Percentiles rank a stretch among this genome's conserved stretches.
Evolutionary conservation across 2,113 vertebrate species (phyloP).

Genomic region (Barbus barbus): DNA sequence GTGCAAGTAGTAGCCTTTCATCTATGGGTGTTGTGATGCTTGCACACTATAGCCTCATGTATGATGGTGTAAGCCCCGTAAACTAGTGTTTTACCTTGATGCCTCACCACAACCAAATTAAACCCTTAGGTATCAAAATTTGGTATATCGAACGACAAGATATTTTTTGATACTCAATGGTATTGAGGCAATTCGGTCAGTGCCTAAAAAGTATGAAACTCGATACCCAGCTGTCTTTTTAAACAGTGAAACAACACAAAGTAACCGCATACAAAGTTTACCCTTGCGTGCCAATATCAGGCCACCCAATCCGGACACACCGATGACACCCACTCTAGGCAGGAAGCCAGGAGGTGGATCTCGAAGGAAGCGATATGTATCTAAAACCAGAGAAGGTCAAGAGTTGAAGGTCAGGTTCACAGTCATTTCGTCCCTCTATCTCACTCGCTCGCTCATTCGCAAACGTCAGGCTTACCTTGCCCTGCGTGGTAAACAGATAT

Average conservation of each 20-base stretch:
- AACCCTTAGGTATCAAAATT: no score
- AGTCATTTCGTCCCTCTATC: neutral
- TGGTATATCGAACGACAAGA: no score
- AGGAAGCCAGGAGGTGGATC: slow-evolving; percentile 82
- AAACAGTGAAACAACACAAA: neutral
- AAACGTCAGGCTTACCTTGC: slow-evolving; percentile 71
- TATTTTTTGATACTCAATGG: no score
- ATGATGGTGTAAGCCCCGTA: no score
- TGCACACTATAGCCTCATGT: no score
- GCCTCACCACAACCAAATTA: no score
- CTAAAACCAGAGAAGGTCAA: slow-evolving; percentile 57
- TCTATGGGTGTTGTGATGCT: no score
- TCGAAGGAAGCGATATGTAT: slow-evolving; percentile 80
- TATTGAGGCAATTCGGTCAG: no score
- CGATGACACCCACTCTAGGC: slow-evolving; percentile 75
- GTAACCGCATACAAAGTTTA: slow-evolving; percentile 43
- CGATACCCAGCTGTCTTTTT: neutral
- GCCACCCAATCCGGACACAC: slow-evolving; percentile 76
- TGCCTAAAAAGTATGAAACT: no score
- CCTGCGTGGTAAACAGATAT: slow-evolving; percentile 74
- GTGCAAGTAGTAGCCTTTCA: no score
- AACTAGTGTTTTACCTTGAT: no score
- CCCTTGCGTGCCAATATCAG: slow-evolving; percentile 77
- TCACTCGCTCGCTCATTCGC: no score
- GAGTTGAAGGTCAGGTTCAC: neutral